Evolutionary conservation across 2,888 invertebrate species (phyloP).

Genomic region (Micoletzkya japonica): DNA sequence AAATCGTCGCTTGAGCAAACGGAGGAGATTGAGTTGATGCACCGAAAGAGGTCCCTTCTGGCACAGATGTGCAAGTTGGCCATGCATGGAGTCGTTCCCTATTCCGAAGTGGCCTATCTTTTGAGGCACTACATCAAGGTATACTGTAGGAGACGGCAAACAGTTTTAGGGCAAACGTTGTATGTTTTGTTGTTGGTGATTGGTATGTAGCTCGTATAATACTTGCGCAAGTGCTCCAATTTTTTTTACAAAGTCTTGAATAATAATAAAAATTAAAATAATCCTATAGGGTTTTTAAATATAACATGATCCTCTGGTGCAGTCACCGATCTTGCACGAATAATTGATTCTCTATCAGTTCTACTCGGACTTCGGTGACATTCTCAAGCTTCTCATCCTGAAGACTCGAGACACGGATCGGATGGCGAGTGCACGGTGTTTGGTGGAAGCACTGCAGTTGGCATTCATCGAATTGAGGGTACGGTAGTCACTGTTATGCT

Average conservation of each 20-base stretch:
- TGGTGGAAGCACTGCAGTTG: slow-evolving; percentile 86
- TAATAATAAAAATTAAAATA: too few relatives aligned
- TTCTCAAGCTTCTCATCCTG: slow-evolving; percentile 92
- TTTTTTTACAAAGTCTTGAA: too few relatives aligned
- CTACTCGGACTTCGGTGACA: slow-evolving; percentile 97
- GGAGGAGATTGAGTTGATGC: slow-evolving; percentile 91
- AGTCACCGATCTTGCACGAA: background rate
- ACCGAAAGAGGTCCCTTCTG: slow-evolving; percentile 91
- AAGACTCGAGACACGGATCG: slow-evolving; percentile 97
- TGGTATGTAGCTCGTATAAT: too few relatives aligned
- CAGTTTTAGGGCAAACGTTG: too few relatives aligned
- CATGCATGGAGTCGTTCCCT: slow-evolving; percentile 93
- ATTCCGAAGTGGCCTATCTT: slow-evolving; percentile 84
- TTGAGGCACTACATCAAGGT: slow-evolving; percentile 96
- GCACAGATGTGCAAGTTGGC: slow-evolving; percentile 96
- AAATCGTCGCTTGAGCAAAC: slow-evolving; percentile 78
- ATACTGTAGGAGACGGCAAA: background rate
- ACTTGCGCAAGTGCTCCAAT: too few relatives aligned
- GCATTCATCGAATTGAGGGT: slow-evolving; percentile 77
- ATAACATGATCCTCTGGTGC: too few relatives aligned
- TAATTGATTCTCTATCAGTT: slow-evolving; percentile 71
- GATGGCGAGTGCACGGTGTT: slow-evolving; percentile 89
- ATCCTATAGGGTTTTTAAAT: too few relatives aligned
- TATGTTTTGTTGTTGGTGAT: too few relatives aligned
- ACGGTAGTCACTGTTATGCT: background rate